phyloP scores from a whole-genome alignment of 2,888 invertebrate species.

The Lumbricus terrestris region DNA sequence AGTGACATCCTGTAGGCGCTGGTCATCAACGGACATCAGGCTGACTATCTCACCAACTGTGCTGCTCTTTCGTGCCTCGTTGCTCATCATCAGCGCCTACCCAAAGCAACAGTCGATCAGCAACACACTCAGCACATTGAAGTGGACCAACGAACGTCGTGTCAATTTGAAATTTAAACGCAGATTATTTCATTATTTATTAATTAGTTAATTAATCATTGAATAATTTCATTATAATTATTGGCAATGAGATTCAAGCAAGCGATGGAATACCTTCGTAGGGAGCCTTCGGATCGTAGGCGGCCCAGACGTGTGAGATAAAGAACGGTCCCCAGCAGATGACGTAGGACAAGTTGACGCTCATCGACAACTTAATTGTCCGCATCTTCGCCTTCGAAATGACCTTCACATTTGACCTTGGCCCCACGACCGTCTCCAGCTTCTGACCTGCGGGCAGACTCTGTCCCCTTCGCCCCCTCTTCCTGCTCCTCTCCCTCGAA shows the following conservation, averaged over 20 bases:
- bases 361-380: conserved; percentile 62
- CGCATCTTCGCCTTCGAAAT: conserved; percentile 57
- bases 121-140: background rate
- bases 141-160: too few relatives aligned
- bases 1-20: conserved; percentile 53
- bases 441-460: background rate
- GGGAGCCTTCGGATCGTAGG: conserved; percentile 45
- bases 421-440: background rate
- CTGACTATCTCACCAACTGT: conserved; percentile 59
- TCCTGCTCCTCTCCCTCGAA: background rate
- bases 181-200: too few relatives aligned
- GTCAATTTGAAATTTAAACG: too few relatives aligned
- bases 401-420: background rate
- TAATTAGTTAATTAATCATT: too few relatives aligned
- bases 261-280: conserved; percentile 49
- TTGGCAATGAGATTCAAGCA: background rate
- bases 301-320: conserved; percentile 67
- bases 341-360: conserved; percentile 67
- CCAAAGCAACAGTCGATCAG: background rate
- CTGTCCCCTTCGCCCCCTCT: background rate
- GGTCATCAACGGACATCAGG: conserved; percentile 58
- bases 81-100: conserved; percentile 55
- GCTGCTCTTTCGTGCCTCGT: conserved; percentile 47
- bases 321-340: conserved; percentile 72
- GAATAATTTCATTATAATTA: too few relatives aligned